Evolutionary conservation across 2,113 vertebrate genomes (phyloP).

Genomic region (Xenopus borealis): DNA sequence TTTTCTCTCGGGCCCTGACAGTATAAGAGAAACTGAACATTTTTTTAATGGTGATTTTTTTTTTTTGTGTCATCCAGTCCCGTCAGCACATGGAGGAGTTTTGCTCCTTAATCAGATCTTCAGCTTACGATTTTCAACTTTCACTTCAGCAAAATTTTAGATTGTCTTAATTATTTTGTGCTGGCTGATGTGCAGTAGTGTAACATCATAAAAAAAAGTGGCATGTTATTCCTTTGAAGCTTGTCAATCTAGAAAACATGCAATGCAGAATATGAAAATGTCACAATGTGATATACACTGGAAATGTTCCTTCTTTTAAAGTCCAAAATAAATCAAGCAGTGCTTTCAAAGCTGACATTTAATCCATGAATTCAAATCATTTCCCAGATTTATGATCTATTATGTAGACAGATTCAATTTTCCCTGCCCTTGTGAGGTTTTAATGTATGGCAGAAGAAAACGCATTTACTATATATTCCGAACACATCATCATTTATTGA

Average conservation of each 20-base stretch:
- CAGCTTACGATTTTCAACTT: slow-evolving; percentile 5
- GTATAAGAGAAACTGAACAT: too few relatives aligned
- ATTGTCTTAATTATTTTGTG: slow-evolving; percentile 44
- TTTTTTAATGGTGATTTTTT: background rate
- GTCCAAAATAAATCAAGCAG: slow-evolving; percentile 63
- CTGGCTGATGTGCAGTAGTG: slow-evolving; percentile 34
- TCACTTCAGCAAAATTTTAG: slow-evolving; percentile 25
- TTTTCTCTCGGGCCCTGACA: too few relatives aligned
- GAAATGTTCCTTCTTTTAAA: slow-evolving; percentile 63
- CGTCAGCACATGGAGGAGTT: background rate
- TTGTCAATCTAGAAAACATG: slow-evolving; percentile 55
- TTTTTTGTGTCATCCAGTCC: background rate
- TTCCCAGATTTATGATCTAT: slow-evolving; percentile 64
- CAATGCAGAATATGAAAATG: slow-evolving; percentile 61
- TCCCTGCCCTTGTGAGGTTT: slow-evolving; percentile 56
- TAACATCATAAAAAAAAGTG: slow-evolving; percentile 35
- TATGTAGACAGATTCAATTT: slow-evolving; percentile 69
- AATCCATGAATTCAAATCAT: slow-evolving; percentile 71
- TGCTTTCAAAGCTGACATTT: slow-evolving; percentile 64
- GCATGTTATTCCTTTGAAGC: slow-evolving; percentile 51
- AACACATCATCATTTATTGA: slow-evolving; percentile 63
- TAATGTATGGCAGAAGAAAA: slow-evolving; percentile 58
- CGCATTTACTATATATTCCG: slow-evolving; percentile 51
- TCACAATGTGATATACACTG: slow-evolving; percentile 61
- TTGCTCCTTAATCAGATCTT: slow-evolving; percentile 2